Evolutionary conservation across 2,888 invertebrate genomes (phyloP), one percentile per base, ranked within the genome.

Genomic region (Ophioninae sp.): DNA sequence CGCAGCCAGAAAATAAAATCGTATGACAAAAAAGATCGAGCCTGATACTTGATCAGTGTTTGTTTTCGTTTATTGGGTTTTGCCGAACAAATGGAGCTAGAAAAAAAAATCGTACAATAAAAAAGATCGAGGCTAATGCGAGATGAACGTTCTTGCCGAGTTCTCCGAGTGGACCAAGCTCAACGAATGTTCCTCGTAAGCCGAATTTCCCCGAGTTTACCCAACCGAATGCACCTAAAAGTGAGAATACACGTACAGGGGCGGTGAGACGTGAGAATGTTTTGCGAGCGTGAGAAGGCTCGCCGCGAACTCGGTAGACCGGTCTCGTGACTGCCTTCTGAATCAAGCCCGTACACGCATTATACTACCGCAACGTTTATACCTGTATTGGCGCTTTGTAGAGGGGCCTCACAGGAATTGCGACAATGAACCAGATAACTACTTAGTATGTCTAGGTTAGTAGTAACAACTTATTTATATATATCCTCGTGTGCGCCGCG

Each of bases 371-470:
- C n/a, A 50, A 50, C 57, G 44, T 50, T 30, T 59, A 70, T 70
- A 59, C 30, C 70, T 70, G n/a, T 70, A 37, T 69, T 41, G 50
- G 74, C 57, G 44, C 30, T n/a, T 17, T 50, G 57, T 69, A 56
- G 70, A 62, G 70, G 75, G 44, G 75, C 50, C 70, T 69, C 65
- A 67, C n/a, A 72, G 75, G 84, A 87, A 87, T 87, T 86, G 87
- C 88, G 91, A 90, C 91, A 91, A 91, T 91, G 91, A 91, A 91
- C 91, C 88, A 91, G 89, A 90, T 91, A 88, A 87, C 85, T 75
- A 79, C 83, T 79, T 81, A 89, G 87, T 89, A 86, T 90, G 90
- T 91, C 91, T 90, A 91, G 90, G 91, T 91, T 91, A 90, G 88
- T 89, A 90, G 88, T 89, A 86, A 89, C 88, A 89, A 89, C 88